These are phyloP conservation scores for Leucophenga varia DNA, from an alignment of 1,140 invertebrate genomes.

Conservation along the genomic window DNA sequence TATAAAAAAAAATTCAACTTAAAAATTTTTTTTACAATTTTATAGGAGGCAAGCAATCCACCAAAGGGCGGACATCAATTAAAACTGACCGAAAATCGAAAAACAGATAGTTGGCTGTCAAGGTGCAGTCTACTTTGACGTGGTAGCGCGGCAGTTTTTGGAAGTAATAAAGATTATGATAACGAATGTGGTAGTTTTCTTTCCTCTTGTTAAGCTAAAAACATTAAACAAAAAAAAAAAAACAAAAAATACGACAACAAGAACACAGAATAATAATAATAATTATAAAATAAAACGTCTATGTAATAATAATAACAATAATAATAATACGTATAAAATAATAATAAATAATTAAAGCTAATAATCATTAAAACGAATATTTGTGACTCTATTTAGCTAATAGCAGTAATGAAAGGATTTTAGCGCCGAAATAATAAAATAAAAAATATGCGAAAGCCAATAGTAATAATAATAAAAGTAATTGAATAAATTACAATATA, in stretches of 20 bases:
- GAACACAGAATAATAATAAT: neutral
- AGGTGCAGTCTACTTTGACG: constrained; percentile 76
- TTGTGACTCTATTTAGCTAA: too few relatives aligned
- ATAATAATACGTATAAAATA: constrained; percentile 1
- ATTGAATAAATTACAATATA: too few relatives aligned
- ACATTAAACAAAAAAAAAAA: constrained; percentile 4
- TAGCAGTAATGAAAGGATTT: too few relatives aligned
- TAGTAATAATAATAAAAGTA: too few relatives aligned
- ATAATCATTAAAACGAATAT: too few relatives aligned
- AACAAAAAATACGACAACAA: constrained; percentile 2
- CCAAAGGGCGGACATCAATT: constrained; percentile 74
- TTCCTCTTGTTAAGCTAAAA: constrained; percentile 44
- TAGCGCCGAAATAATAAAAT: too few relatives aligned
- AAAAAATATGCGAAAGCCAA: too few relatives aligned
- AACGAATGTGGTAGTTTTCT: constrained; percentile 51
- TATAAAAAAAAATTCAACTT: neutral
- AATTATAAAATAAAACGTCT: constrained; percentile 2
- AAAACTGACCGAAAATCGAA: constrained; percentile 68
- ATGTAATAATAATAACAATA: constrained; percentile 1
- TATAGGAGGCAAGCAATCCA: constrained; percentile 76
- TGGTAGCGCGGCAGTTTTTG: constrained; percentile 41
- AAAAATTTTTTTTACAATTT: constrained; percentile 29
- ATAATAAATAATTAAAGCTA: constrained; percentile 12
- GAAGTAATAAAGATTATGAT: constrained; percentile 44
- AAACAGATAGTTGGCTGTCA: constrained; percentile 71